Base-by-base conservation (phyloP, 2,888 invertebrate species). In the Netelia virgata region DNA sequence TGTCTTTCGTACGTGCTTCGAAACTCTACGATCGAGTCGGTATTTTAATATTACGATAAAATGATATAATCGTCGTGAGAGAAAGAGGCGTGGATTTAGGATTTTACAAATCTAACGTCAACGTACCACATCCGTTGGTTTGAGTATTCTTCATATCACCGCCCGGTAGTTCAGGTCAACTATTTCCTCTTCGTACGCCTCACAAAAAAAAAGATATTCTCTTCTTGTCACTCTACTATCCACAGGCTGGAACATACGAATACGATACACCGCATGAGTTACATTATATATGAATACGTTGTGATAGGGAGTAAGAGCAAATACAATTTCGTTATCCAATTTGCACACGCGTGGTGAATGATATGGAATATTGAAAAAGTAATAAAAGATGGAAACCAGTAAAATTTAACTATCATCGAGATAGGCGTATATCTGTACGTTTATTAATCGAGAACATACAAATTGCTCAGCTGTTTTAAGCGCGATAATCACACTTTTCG, bases 131-230 rank as follows among this genome's bases (percentile, higher is more conserved):
- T 87, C 90, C 91, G 86, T 90, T 91, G 86, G 84, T 90, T 90
- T 89, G 89, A 87, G 89, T 89, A 90, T 91, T 88, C 92, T 91
- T 92, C 92, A 92, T 92, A 91, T 90, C 91, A 91, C 90, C 86
- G 89, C 76, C 85, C 88, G 87, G 87, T 82, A 82, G 81, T 69
- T 76, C 87, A 79, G 83, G 74, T 57, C 59, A 72, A 72, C 55
- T 64, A 63, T 76, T 57, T 63, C 68, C 16, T 70, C 70, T 70
- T 63, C 41, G 53, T 11, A 53, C 36, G 41, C 41, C 36, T 36
- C 36, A 36, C 36, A 8, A n/a, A 18, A 18, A 53, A 47, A 70
- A 66, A 23, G 41, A 28, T 11, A 69, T 20, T 23, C 57, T 36
- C 73, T 66, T 83, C 74, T 70, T 69, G 72, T 84, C 63, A 63